Evolutionary conservation across 2,113 vertebrate genomes (phyloP).

Genomic region (Grus americana): DNA sequence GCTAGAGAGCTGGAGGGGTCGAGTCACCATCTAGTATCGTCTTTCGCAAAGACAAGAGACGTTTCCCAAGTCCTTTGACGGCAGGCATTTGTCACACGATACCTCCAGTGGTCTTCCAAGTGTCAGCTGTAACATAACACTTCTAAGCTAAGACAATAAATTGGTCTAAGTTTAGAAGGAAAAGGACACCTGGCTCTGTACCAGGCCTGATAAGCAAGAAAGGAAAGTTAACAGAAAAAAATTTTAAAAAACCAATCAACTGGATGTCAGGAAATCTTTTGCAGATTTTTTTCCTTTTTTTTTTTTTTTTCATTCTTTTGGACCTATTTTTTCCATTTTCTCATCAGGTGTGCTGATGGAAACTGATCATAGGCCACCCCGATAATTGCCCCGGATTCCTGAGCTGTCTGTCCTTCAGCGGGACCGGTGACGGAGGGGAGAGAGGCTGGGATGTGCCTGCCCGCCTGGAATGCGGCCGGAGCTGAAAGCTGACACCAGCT

Average conservation of each 20-base stretch:
- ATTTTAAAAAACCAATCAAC: background rate
- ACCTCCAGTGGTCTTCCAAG: conserved; percentile 25
- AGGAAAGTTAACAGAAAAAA: background rate
- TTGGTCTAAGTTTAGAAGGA: conserved; percentile 59
- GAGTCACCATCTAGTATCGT: background rate
- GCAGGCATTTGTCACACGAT: conserved; percentile 11
- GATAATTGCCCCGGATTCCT: conserved; percentile 81
- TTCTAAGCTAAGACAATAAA: conserved; percentile 54
- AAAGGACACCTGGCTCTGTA: conserved; percentile 69
- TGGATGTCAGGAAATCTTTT: conserved; percentile 72
- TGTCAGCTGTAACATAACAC: conserved; percentile 42
- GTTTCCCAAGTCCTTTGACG: background rate
- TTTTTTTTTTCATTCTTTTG: background rate
- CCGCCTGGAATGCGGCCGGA: conserved; percentile 68
- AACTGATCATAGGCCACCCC: conserved; percentile 16
- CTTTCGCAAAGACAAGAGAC: background rate
- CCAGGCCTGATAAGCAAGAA: conserved; percentile 43
- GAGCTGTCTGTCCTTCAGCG: conserved; percentile 80
- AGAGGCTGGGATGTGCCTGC: conserved; percentile 67
- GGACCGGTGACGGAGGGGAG: conserved; percentile 71
- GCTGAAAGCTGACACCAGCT: conserved; percentile 84
- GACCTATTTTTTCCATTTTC: conserved; percentile 71
- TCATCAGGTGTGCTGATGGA: conserved; percentile 83
- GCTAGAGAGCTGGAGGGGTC: background rate
- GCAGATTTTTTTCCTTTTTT: conserved; percentile 56